These are phyloP conservation scores for Tenthredo amoena DNA, from an alignment of 2,888 invertebrate species.

Conservation along the genomic window DNA sequence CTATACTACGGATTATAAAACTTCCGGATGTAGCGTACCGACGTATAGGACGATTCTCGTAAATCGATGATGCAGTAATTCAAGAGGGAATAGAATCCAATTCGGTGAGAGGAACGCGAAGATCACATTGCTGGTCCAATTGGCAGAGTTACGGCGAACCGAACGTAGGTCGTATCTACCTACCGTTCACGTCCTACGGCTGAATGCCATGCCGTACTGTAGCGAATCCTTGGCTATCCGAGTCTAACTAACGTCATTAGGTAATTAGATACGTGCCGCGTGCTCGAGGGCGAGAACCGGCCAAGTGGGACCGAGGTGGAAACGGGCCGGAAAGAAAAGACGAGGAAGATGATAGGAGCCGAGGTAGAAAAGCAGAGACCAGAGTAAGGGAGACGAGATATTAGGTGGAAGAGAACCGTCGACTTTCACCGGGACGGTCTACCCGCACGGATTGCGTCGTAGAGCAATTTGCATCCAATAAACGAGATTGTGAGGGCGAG, in stretches of 20 bases:
- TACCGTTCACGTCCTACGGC: slow-evolving; percentile 5
- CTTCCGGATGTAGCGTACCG: not conserved
- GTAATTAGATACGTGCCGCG: slow-evolving; percentile 68
- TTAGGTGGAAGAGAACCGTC: slow-evolving; percentile 45
- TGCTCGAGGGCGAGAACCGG: slow-evolving; percentile 53
- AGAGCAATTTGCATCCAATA: slow-evolving; percentile 52
- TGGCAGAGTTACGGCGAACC: slow-evolving; percentile 42
- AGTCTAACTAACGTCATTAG: slow-evolving; percentile 69
- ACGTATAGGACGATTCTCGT: not conserved
- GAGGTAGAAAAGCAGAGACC: slow-evolving; percentile 52
- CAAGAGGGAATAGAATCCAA: slow-evolving; percentile 8
- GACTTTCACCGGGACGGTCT: slow-evolving; percentile 32
- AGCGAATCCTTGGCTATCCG: slow-evolving; percentile 64
- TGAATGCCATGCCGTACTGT: slow-evolving; percentile 34
- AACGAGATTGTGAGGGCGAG: slow-evolving; percentile 33
- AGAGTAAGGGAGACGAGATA: slow-evolving; percentile 50
- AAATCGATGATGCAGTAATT: slow-evolving; percentile 31
- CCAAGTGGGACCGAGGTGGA: slow-evolving; percentile 35
- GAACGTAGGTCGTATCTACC: slow-evolving; percentile 13
- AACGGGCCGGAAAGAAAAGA: slow-evolving; percentile 14
- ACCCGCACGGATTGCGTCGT: slow-evolving; percentile 39
- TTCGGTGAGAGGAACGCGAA: slow-evolving; percentile 35
- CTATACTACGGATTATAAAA: not conserved
- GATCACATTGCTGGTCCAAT: slow-evolving; percentile 52
- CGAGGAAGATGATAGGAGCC: slow-evolving; percentile 12